Evolutionary conservation across 2,888 invertebrate species (phyloP), one percentile per base, ranked within the genome.

Genomic region (Lysandra bellargus): DNA sequence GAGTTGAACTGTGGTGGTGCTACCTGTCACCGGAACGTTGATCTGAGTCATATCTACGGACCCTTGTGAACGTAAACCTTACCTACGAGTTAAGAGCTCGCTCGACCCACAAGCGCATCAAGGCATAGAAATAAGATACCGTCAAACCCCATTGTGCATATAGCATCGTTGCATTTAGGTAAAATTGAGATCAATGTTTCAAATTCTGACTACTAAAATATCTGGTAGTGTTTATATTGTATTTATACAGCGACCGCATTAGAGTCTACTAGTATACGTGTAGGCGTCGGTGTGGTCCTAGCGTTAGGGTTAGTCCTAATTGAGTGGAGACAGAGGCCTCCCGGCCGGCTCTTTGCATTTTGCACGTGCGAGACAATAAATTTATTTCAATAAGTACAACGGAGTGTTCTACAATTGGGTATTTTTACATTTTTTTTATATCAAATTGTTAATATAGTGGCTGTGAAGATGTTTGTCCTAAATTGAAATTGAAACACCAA

Each of bases 281-380:
- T 49, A 23, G 44, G 75, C 30, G 30, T n/a, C n/a, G 40, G 53
- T 75, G 75, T 12, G 49, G 75, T 49, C 75, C 75, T 75, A 75
- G 75, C 30, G 75, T 75, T 74, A 74, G 84, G 85, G 84, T 82
- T 87, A 88, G 84, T 84, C 84, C 84, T 84, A 83, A 83, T 83
- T 80, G 83, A 82, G 80, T 79, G 79, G 79, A 75, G 80, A 78
- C 73, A 74, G 60, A 79, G 78, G 79, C 73, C 72, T 64, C 74
- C 57, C 75, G 75, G 79, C 79, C 75, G 49, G 60, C 82, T 86
- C 88, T 87, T 86, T 85, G 89, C 91, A 89, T 91, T 91, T 88
- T 88, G 85, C 90, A 90, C 88, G 93, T 92, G 93, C 92, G 94
- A 93, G 94, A 94, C 94, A 93, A 93, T 94, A 93, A 91, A 84